These are phyloP conservation scores for Dolichotis patagonum DNA, from an alignment of 2,113 vertebrate species.

Conservation along the genomic window DNA sequence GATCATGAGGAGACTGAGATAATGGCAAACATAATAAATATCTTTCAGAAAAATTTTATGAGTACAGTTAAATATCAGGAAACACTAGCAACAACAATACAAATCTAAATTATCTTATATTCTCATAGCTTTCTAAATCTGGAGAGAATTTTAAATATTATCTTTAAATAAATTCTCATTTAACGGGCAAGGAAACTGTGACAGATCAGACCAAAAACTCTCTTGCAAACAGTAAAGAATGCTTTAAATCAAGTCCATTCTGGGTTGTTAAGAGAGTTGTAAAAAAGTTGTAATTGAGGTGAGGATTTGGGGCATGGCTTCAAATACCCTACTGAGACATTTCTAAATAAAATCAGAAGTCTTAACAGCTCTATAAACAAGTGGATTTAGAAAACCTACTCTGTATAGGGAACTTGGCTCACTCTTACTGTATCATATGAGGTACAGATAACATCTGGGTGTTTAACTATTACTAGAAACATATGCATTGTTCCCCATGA, in stretches of 20 bases:
- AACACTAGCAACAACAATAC: not conserved
- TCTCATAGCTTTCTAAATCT: constrained; percentile 45
- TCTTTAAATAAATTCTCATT: constrained; percentile 30
- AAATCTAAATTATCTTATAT: constrained; percentile 10
- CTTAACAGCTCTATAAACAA: constrained; percentile 82
- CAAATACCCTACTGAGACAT: constrained; percentile 73
- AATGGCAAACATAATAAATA: constrained; percentile 9
- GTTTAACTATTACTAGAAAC: constrained; percentile 75
- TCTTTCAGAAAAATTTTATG: constrained; percentile 24
- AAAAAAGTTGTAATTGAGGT: constrained; percentile 70
- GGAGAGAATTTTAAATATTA: constrained; percentile 2
- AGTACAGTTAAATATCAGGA: constrained; percentile 17
- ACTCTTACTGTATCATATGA: constrained; percentile 53
- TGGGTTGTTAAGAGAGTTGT: constrained; percentile 53
- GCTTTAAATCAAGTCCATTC: constrained; percentile 47
- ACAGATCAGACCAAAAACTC: not conserved
- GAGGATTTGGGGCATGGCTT: constrained; percentile 64
- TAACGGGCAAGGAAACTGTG: constrained; percentile 4
- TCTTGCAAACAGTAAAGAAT: constrained; percentile 54
- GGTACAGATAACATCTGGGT: constrained; percentile 74
- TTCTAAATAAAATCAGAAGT: constrained; percentile 80
- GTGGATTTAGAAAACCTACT: constrained; percentile 71
- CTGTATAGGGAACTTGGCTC: constrained; percentile 62
- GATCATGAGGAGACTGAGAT: not conserved
- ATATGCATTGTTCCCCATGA: constrained; percentile 16